Evolutionary conservation across 2,888 invertebrate genomes (phyloP).

Genomic region (Cryptophagus acutangulus): DNA sequence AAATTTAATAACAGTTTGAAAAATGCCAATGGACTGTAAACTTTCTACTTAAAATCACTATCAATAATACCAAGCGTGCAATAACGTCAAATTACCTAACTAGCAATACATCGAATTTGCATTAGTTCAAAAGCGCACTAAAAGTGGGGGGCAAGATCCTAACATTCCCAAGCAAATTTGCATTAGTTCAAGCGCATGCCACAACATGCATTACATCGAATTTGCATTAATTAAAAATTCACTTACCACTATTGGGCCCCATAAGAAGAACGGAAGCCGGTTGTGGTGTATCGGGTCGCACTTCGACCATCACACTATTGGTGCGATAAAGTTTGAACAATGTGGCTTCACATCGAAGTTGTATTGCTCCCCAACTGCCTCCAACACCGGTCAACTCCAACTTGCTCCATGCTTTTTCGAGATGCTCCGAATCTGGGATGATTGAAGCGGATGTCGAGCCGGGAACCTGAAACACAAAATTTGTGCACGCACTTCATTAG

Average conservation of each 20-base stretch:
- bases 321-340: conserved; percentile 59
- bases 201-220: too few species aligned
- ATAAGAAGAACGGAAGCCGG: conserved; percentile 58
- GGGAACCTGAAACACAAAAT: conserved; percentile 51
- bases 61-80: too few species aligned
- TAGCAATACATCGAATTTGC: too few species aligned
- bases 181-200: too few species aligned
- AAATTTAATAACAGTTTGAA: conserved; percentile 4
- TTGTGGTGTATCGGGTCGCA: conserved; percentile 57
- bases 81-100: too few species aligned
- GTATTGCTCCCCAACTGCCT: conserved; percentile 55
- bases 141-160: too few species aligned
- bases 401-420: conserved; percentile 56
- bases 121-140: too few species aligned
- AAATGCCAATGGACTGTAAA: too few species aligned
- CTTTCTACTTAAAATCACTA: too few species aligned
- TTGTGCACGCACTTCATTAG: conserved; percentile 7
- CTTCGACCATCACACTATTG: conserved; percentile 56
- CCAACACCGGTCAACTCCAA: conserved; percentile 54
- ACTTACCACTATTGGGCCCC: conserved; percentile 39
- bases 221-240: not conserved
- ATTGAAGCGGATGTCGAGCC: conserved; percentile 58
- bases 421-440: conserved; percentile 54
- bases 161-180: too few species aligned
- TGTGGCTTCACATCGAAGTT: conserved; percentile 59